A percentile compares a stretch with the other conserved stretches of the same genome.
phyloP scores from a whole-genome alignment of 2,888 invertebrate genomes.

The Acholoe squamosa region DNA sequence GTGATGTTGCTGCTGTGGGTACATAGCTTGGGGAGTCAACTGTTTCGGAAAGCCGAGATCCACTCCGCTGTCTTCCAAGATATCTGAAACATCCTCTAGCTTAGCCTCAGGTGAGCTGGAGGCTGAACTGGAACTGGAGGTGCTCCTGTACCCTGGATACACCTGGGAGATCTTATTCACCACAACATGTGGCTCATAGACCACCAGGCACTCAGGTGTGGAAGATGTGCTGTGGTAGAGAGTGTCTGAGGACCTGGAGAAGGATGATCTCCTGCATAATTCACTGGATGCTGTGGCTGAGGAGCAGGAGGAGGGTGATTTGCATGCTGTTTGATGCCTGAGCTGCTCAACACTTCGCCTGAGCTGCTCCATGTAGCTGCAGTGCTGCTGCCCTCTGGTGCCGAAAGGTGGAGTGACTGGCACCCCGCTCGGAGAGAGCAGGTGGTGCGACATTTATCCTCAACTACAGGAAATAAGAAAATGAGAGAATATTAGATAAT shows the following conservation, averaged over 20 bases:
- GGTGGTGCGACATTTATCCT: constrained; percentile 37
- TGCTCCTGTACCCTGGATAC: background rate
- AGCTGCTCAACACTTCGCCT: constrained; percentile 45
- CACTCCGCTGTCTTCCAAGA: constrained; percentile 55
- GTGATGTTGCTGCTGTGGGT: background rate
- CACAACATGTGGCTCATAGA: constrained; percentile 38
- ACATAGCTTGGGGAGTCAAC: background rate
- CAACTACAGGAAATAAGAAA: background rate
- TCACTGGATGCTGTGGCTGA: background rate
- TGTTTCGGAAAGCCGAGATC: constrained; percentile 24
- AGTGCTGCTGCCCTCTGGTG: constrained; percentile 47
- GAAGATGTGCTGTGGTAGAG: background rate
- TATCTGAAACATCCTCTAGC: background rate
- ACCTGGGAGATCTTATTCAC: background rate
- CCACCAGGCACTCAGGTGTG: constrained; percentile 50
- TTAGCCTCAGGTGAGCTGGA: background rate
- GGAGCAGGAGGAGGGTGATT: constrained; percentile 17
- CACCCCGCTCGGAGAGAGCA: background rate
- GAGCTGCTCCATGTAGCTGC: constrained; percentile 56
- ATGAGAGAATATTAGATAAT: background rate
- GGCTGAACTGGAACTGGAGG: background rate
- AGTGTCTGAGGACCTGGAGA: background rate
- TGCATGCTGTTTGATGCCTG: constrained; percentile 34
- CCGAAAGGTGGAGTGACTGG: background rate
- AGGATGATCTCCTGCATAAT: background rate